Base-by-base conservation (phyloP, 1,140 invertebrate species). In the Achatina immaculata region DNA sequence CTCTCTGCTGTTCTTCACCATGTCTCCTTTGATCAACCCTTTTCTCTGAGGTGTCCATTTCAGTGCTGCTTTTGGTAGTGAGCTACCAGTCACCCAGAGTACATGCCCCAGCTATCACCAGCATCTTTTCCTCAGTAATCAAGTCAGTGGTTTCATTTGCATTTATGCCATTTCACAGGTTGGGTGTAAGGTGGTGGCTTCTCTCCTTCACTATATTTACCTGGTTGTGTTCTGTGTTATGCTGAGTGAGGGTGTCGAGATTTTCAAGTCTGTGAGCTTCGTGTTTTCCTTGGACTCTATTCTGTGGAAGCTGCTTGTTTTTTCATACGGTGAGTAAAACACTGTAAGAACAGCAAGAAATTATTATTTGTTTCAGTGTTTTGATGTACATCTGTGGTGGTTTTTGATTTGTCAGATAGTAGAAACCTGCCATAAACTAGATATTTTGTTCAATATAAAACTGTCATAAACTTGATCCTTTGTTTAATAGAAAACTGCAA, bases 161-260 rank as follows among this genome's bases (percentile, higher is more conserved):
- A 7, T 2, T 77, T 31, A 21, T 80, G 38, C 28, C n/a, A 48
- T 0, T 78, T 62, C n/a, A 21, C 81, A 86, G 84, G 48, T 65
- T 71, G 65, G 62, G 0, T 87, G 86, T 73, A 81, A 78, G 36
- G 77, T 76, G 3, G 72, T 87, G 14, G 82, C 86, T 55, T 83
- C 74, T 0, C 38, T 86, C 7, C 83, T 87, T 1, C 86, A 87
- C 48, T 87, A 84, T 69, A 75, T 87, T 51, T 87, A 83, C 62
- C 68, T 86, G 55, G 80, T 81, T 36, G 84, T 85, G 31, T 87
- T 87, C 73, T 84, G 45, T 80, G 45, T 86, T 19, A 87, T 87
- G 86, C 72, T 87, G 74, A 81, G 75, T 31, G 83, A 86, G 73
- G 85, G 83, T 2, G 68, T 87, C 0, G 80, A 87, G 38, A 74